A percentile compares a stretch with the other conserved stretches of the same genome.
These are phyloP conservation scores for Odontomachus brunneus DNA, from an alignment of 1,140 invertebrate species.

Conservation along the genomic window DNA sequence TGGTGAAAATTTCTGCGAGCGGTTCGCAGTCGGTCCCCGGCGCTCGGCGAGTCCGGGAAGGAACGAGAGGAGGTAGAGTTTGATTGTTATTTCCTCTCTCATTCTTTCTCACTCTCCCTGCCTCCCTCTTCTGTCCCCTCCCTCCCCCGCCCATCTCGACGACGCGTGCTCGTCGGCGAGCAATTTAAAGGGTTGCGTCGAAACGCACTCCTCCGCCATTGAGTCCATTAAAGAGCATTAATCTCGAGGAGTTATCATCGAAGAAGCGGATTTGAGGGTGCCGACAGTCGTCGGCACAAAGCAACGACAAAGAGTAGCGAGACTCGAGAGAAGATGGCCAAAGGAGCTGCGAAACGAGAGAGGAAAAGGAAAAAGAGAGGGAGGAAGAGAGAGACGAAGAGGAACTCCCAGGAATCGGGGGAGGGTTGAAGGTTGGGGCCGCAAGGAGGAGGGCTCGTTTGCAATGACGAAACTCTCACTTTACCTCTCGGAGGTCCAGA, in stretches of 20 bases:
- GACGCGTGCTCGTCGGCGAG: conserved; percentile 37
- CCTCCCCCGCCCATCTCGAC: background rate
- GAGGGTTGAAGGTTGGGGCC: conserved; percentile 45
- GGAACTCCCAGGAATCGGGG: background rate
- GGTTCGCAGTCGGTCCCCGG: background rate
- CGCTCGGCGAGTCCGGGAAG: background rate
- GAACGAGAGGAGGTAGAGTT: conserved; percentile 28
- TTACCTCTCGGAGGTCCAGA: conserved; percentile 71
- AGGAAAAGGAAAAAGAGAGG: background rate
- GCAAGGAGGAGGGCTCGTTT: conserved; percentile 72
- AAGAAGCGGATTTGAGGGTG: conserved; percentile 61
- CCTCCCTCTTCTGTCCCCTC: background rate
- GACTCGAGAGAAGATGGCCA: conserved; percentile 43
- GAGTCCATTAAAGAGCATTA: conserved; percentile 73
- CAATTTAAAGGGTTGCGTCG: conserved; percentile 47
- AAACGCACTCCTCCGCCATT: conserved; percentile 52
- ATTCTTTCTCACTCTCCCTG: conserved; percentile 9
- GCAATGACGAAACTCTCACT: conserved; percentile 76
- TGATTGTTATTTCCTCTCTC: conserved; percentile 47
- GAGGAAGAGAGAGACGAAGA: background rate
- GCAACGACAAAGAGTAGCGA: conserved; percentile 73
- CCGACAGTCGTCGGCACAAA: conserved; percentile 52
- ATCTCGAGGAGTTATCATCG: conserved; percentile 71
- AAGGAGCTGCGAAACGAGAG: conserved; percentile 20
- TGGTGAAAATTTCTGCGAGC: conserved; percentile 43